A percentile compares a stretch with the other conserved stretches of the same genome.
Evolutionary conservation across 2,797 vertebrate genomes (phyloP).

Genomic region (Anas bernieri): DNA sequence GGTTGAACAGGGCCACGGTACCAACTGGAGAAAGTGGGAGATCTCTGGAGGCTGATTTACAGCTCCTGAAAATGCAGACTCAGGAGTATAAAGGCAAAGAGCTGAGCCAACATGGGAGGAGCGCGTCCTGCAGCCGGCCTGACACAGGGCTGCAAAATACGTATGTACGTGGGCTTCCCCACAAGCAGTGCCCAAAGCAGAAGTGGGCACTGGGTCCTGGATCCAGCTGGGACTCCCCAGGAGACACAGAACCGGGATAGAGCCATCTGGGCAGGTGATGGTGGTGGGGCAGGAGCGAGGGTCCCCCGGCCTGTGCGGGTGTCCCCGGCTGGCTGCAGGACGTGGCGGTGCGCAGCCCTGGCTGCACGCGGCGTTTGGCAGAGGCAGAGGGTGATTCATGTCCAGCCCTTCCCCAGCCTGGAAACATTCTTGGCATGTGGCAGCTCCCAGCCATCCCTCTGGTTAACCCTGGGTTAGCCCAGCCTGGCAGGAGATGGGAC

Average conservation of each 20-base stretch:
- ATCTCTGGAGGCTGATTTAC: neutral
- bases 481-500: neutral
- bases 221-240: neutral
- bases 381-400: slow-evolving; percentile 65
- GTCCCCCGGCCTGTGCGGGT: neutral
- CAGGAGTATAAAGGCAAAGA: neutral
- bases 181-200: neutral
- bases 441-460: neutral
- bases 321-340: neutral
- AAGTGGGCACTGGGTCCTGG: neutral
- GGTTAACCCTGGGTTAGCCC: slow-evolving; percentile 45
- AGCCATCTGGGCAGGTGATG: neutral
- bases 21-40: neutral
- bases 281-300: neutral
- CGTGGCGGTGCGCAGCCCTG: neutral
- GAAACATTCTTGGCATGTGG: slow-evolving; percentile 71
- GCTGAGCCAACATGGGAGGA: neutral
- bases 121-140: accelerated
- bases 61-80: neutral
- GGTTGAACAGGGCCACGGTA: neutral
- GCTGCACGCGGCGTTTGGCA: slow-evolving; percentile 53
- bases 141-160: neutral
- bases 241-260: neutral
- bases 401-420: slow-evolving; percentile 66
- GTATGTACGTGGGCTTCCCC: accelerated